phyloP scores from a whole-genome alignment of 2,888 invertebrate species.

The Ommatoiulus sabulosus region DNA sequence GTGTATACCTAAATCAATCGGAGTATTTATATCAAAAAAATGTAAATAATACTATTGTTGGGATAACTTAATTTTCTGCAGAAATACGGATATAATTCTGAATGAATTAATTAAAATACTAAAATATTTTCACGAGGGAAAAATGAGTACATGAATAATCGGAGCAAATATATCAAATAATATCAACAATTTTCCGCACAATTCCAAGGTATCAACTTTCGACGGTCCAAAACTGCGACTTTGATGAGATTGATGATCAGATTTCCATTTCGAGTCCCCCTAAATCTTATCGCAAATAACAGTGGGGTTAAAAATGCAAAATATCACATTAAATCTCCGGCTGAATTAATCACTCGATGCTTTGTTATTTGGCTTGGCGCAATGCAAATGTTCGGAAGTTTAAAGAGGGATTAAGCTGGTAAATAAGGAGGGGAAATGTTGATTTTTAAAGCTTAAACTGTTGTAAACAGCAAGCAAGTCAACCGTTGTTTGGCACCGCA shows the following conservation, averaged over 20 bases:
- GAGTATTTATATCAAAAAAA: too few relatives aligned
- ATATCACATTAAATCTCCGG: not conserved
- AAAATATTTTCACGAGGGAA: too few relatives aligned
- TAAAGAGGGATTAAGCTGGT: not conserved
- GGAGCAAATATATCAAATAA: too few relatives aligned
- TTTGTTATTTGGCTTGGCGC: not conserved
- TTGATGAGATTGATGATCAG: not conserved
- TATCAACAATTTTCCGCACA: too few relatives aligned
- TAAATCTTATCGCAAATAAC: not conserved
- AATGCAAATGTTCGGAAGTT: not conserved
- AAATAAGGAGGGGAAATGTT: not conserved
- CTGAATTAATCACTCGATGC: not conserved
- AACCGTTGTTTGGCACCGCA: not conserved
- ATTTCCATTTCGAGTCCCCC: not conserved
- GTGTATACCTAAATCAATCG: too few relatives aligned
- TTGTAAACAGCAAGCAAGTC: not conserved
- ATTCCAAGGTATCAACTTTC: too few relatives aligned
- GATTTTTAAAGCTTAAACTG: not conserved
- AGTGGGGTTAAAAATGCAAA: not conserved
- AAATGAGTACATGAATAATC: too few relatives aligned
- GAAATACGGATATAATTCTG: too few relatives aligned
- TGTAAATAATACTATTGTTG: too few relatives aligned
- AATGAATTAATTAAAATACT: too few relatives aligned
- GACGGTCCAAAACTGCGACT: not conserved
- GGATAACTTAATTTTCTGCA: too few relatives aligned